Percentiles rank a stretch among this genome's conserved stretches.
Evolutionary conservation across 2,113 vertebrate genomes (phyloP).

Genomic region (Percina caprodes): DNA sequence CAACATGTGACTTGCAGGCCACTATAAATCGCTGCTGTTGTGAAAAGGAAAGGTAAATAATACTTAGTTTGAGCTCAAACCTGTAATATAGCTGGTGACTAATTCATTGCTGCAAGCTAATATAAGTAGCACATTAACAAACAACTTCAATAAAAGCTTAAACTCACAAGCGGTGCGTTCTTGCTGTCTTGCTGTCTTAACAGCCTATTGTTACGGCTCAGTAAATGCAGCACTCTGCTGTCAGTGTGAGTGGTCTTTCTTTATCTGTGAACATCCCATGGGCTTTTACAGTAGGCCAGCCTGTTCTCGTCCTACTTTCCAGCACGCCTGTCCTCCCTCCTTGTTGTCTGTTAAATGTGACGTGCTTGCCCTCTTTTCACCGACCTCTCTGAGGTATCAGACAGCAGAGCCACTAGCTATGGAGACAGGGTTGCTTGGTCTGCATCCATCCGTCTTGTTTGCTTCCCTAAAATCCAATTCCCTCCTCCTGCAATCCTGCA

Average conservation of each 20-base stretch:
- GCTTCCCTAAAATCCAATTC: constrained; percentile 67
- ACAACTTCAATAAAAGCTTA: constrained; percentile 36
- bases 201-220: constrained; percentile 41
- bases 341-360: constrained; percentile 66
- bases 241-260: constrained; percentile 66
- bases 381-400: constrained; percentile 55
- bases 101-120: constrained; percentile 15
- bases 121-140: constrained; percentile 22
- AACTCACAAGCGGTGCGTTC: constrained; percentile 13
- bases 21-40: constrained; percentile 31
- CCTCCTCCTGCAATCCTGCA: constrained; percentile 41
- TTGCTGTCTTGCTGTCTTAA: constrained; percentile 37
- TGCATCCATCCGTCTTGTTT: constrained; percentile 72
- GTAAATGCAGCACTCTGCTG: constrained; percentile 49
- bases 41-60: constrained; percentile 12
- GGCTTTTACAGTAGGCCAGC: constrained; percentile 71
- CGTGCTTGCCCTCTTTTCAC: constrained; percentile 40
- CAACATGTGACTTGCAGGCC: background rate
- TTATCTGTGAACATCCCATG: constrained; percentile 63
- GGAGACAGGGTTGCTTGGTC: constrained; percentile 37
- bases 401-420: constrained; percentile 23
- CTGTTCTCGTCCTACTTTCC: constrained; percentile 76
- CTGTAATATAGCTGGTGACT: constrained; percentile 24
- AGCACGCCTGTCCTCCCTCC: constrained; percentile 47
- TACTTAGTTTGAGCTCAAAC: constrained; percentile 20